These are phyloP conservation scores for Dusona sp. DNA, from an alignment of 2,888 invertebrate genomes.

Conservation along the genomic window DNA sequence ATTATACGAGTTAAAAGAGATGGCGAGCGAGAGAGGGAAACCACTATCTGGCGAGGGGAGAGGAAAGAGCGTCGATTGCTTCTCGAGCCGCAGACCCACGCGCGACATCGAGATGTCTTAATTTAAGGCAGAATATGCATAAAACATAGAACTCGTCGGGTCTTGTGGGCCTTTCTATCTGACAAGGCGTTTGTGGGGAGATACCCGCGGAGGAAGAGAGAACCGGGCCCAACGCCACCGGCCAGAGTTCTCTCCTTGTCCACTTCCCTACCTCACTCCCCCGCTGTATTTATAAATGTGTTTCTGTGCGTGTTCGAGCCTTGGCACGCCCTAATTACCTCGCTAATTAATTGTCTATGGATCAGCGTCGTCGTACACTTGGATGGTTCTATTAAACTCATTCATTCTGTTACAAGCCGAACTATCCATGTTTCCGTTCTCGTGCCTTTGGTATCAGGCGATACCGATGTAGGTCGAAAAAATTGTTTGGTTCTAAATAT, in stretches of 20 bases:
- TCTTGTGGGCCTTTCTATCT: slow-evolving; percentile 52
- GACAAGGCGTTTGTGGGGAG: slow-evolving; percentile 49
- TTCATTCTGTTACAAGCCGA: slow-evolving; percentile 14
- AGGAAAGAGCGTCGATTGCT: slow-evolving; percentile 18
- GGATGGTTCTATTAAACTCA: slow-evolving; percentile 49
- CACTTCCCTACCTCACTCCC: neutral
- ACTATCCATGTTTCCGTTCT: neutral
- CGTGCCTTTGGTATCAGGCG: neutral
- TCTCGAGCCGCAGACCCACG: slow-evolving; percentile 59
- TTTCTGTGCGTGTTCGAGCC: slow-evolving; percentile 23
- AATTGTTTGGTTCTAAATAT: neutral
- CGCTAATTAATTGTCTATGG: slow-evolving; percentile 73
- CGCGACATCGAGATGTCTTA: slow-evolving; percentile 68
- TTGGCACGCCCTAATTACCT: slow-evolving; percentile 72
- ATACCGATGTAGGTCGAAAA: neutral
- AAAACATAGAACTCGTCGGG: slow-evolving; percentile 64
- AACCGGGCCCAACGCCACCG: slow-evolving; percentile 24
- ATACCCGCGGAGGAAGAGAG: slow-evolving; percentile 35
- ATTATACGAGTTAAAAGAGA: slow-evolving; percentile 28
- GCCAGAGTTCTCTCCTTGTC: slow-evolving; percentile 25
- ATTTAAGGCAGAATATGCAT: slow-evolving; percentile 66
- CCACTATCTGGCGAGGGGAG: neutral
- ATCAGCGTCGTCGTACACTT: slow-evolving; percentile 59
- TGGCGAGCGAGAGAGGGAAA: slow-evolving; percentile 26
- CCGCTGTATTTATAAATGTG: slow-evolving; percentile 23